These are phyloP conservation scores for Rhagonycha lutea DNA, from an alignment of 2,888 invertebrate species.

Conservation along the genomic window DNA sequence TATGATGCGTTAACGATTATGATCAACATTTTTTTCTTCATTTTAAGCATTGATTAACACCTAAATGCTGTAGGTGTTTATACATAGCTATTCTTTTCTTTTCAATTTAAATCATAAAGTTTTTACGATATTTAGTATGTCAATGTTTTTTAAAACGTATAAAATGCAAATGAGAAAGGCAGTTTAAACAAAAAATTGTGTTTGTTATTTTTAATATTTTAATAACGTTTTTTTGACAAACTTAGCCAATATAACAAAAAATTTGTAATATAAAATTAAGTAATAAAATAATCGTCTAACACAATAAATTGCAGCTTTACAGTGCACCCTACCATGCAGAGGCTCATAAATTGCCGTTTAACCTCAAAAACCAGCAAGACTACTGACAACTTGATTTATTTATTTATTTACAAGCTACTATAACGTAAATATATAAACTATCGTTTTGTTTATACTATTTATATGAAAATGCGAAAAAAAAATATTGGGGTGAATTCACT, in stretches of 20 bases:
- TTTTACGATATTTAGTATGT: no score
- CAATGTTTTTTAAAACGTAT: not conserved
- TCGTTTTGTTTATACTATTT: not conserved
- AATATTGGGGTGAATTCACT: no score
- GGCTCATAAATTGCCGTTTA: constrained; percentile 13
- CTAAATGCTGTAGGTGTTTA: not conserved
- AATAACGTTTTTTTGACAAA: not conserved
- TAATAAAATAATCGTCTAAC: constrained; percentile 8
- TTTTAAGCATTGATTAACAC: not conserved
- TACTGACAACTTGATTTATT: constrained; percentile 7
- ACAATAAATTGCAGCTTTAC: constrained; percentile 17
- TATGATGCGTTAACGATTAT: not conserved
- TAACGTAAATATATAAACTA: not conserved
- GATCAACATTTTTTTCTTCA: not conserved
- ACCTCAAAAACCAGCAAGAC: constrained; percentile 3
- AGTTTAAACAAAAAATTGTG: not conserved
- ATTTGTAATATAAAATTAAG: not conserved
- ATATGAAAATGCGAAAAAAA: no score
- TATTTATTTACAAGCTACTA: not conserved
- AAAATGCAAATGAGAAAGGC: not conserved
- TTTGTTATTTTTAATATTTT: not conserved
- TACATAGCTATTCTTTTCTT: not conserved
- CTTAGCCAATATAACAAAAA: not conserved
- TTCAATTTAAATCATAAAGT: not conserved
- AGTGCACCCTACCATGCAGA: constrained; percentile 9